A percentile compares a stretch with the other conserved stretches of the same genome.
Conservation (phyloP, 2,113 vertebrate genomes). For the Heteronetta atricapilla region DNA sequence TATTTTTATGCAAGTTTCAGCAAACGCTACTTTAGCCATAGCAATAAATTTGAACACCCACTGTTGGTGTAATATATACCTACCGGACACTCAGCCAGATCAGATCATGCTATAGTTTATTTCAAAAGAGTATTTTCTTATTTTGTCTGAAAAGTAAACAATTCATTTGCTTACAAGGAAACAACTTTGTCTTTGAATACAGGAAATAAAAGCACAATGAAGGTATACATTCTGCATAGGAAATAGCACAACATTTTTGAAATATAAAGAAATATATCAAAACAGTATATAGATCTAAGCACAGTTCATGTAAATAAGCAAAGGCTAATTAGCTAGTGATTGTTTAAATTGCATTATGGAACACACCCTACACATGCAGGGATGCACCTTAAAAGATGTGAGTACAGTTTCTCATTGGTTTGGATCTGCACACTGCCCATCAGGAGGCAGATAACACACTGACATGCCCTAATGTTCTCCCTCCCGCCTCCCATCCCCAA, state of each 20-base stretch:
- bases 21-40: neutral
- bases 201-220: neutral
- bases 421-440: neutral
- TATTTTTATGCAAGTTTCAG: neutral
- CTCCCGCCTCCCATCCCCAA: neutral
- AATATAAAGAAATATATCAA: neutral
- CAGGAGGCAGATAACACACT: neutral
- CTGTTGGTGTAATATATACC: neutral
- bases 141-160: slow-evolving; percentile 16
- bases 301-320: neutral
- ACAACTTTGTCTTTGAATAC: neutral
- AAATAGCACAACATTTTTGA: neutral
- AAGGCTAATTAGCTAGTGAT: neutral
- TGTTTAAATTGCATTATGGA: neutral
- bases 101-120: neutral
- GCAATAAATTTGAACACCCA: neutral
- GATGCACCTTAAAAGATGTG: neutral
- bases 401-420: neutral
- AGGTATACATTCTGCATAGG: neutral
- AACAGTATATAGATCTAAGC: neutral
- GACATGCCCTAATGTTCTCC: neutral
- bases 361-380: neutral
- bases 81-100: neutral
- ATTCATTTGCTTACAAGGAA: neutral
- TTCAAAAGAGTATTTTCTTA: neutral